Base-by-base conservation (phyloP, 1,140 invertebrate species). In the Steinernema feltiae region DNA sequence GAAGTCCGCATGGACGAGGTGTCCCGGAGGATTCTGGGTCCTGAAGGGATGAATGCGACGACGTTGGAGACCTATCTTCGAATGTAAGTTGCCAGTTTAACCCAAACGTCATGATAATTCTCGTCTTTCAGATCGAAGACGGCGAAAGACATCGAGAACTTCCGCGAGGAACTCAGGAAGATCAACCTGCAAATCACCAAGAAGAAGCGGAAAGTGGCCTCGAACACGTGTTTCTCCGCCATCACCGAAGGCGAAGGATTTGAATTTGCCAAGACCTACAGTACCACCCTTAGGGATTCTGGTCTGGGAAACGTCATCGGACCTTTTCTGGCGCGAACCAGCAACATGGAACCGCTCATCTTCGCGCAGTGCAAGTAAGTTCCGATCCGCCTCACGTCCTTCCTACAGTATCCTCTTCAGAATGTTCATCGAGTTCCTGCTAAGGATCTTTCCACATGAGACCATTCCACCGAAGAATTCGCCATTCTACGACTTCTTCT, bases 171-270 rank as follows among this genome's bases (percentile, higher is more conserved):
- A 21, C 53, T 63, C 15, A 27, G 53, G 15, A 27, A 63, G 24
- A 12, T 17, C 53, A 63, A 63, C 24, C 53, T 63, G 12, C 15
- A 63, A 21, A 63, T 63, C 53, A 63, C 24, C 12, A 63, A 3
- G 12, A 63, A 63, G 53, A 63, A 63, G 53, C 53, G 53, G 53
- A 63, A 63, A 27, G 53, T 63, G 53, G 24, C 53, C 15, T 41
- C 35, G 35, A 41, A 41, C 35, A 41, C 35, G 18, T 41, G 35
- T 41, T 41, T 41, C 35, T 41, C 35, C 18, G 35, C 35, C 7
- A 7, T 41, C 7, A 41, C 18, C 7, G 35, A 41, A 41, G 35
- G 35, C 35, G 18, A 63, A 63, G 53, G 35, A 41, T 7, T 41
- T 18, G 35, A 41, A 41, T 41, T 41, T 18, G 35, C 35, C 35